Base-by-base conservation (phyloP, 2,888 invertebrate species). In the Osmoderma eremita region DNA sequence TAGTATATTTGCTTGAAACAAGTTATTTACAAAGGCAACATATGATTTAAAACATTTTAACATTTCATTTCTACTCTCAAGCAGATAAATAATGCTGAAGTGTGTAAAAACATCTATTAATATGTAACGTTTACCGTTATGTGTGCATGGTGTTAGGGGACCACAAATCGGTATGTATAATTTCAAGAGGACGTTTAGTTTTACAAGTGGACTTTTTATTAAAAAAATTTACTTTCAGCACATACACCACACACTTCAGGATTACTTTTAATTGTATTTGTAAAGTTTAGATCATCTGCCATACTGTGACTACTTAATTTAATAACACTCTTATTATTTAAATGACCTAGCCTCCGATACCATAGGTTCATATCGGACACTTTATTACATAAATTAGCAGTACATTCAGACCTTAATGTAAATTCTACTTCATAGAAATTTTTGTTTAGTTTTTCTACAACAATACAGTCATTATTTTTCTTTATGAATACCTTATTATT, bases 341-440 rank as follows among this genome's bases (percentile, higher is more conserved):
- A 22, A 49, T 49, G 49, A 18, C 22, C 49, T 22, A 49, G 22
- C n/a, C 49, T 20, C 10, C 49, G n/a, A 49, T 49, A 3, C 48
- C 48, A 48, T n/a, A 41, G 8, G 4, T 41, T 3, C 18, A 8
- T 18, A 17, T 17, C 18, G 8, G 17, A 13, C 12, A 39, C 39
- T 15, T 36, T 8, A 24, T 53, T 13, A n/a, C 30, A 10, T 15
- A 4, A 39, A 39, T 36, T 58, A 17, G 39, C 58, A 8, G 5
- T 6, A 41, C 10, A 41, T 17, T 58, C 53, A 12, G 41, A 53
- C n/a, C 39, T 24, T 15, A 53, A 15, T 12, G 39, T 38, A 39
- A 53, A 64, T 18, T 53, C 18, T 41, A 53, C 41, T 41, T 24
- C 39, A 53, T 64, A 53, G 2, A 64, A 45, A 42, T 50, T 50